phyloP scores from a whole-genome alignment of 1,140 invertebrate genomes.

The Metaphire vulgaris region DNA sequence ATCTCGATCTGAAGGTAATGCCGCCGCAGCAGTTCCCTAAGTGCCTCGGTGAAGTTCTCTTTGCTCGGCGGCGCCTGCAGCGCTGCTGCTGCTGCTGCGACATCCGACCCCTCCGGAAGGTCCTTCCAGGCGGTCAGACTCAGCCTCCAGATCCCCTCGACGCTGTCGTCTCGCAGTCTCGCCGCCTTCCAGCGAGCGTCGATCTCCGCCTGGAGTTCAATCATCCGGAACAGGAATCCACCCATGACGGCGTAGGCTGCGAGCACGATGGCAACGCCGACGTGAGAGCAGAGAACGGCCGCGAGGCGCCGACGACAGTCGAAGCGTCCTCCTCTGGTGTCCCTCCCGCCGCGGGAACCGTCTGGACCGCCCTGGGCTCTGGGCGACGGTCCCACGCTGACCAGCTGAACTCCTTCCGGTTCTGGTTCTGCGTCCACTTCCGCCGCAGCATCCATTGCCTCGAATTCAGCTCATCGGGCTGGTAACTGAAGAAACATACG shows the following conservation, averaged over 20 bases:
- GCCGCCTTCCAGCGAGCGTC: neutral
- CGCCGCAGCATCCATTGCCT: too few relatives aligned
- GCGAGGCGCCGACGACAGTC: neutral
- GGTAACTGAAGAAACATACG: too few relatives aligned
- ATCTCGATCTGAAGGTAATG: neutral
- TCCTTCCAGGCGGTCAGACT: neutral
- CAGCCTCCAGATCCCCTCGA: neutral
- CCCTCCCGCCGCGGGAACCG: too few relatives aligned
- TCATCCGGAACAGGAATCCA: neutral
- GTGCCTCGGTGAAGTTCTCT: neutral
- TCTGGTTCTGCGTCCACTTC: neutral
- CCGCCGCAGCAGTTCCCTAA: neutral
- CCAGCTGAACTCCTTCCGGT: neutral
- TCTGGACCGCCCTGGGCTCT: too few relatives aligned
- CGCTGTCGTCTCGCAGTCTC: neutral
- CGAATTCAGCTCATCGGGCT: too few relatives aligned
- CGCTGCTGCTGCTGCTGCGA: too few relatives aligned
- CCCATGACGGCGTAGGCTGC: neutral
- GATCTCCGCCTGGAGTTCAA: neutral
- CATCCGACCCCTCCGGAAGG: too few relatives aligned
- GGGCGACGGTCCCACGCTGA: too few relatives aligned
- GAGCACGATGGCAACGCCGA: constrained; percentile 5
- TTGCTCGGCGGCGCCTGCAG: too few relatives aligned
- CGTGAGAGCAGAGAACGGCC: neutral
- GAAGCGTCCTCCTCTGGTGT: neutral